These are phyloP conservation scores for Trichosurus vulpecula DNA, from an alignment of 2,797 vertebrate species.

Conservation along the genomic window DNA sequence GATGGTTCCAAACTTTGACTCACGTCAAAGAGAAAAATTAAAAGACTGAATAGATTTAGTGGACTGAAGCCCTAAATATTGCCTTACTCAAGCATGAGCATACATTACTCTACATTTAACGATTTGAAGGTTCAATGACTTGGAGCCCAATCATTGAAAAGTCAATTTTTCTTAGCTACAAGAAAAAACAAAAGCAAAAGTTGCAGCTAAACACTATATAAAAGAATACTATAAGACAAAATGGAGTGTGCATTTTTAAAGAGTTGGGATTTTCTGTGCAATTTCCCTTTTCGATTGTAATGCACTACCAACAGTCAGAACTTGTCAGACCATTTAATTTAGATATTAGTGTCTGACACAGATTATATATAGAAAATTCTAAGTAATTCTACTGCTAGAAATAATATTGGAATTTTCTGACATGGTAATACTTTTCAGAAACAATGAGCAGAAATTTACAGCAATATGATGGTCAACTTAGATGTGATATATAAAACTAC, in stretches of 20 bases:
- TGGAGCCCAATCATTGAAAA: background rate
- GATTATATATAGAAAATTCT: background rate
- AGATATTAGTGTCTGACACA: background rate
- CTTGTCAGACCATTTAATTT: background rate
- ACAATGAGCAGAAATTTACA: background rate
- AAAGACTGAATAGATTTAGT: background rate
- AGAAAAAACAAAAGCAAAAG: conserved; percentile 3
- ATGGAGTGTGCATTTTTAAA: background rate
- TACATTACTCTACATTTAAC: background rate
- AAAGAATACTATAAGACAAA: background rate
- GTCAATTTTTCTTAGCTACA: background rate
- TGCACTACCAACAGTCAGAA: background rate
- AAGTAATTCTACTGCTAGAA: background rate
- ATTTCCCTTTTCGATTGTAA: background rate
- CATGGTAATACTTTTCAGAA: conserved; percentile 4
- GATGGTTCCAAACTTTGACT: conserved; percentile 34
- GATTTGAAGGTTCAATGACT: background rate
- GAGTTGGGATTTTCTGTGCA: background rate
- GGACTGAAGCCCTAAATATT: background rate
- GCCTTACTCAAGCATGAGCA: background rate
- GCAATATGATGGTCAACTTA: background rate
- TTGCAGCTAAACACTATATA: background rate
- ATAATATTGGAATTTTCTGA: conserved; percentile 25
- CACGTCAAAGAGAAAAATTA: conserved; percentile 24
- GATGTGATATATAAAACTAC: background rate